Conservation (phyloP, 2,888 invertebrate species). For the Spilarctia lutea region DNA sequence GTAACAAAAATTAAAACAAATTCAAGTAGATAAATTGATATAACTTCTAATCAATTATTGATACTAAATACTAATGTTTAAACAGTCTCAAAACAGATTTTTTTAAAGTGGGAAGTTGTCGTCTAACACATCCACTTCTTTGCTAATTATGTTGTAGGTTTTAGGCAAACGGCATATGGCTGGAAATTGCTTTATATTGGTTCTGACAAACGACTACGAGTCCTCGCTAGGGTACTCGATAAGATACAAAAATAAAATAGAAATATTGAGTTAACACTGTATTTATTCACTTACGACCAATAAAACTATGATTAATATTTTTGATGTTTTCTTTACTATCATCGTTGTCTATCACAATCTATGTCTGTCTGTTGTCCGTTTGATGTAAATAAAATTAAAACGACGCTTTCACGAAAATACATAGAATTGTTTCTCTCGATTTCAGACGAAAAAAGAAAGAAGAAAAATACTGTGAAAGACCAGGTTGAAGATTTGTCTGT, state of each 20-base stretch:
- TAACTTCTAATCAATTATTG: no score
- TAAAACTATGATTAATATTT: not conserved
- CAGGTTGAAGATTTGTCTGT: not conserved
- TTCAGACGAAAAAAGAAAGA: slow-evolving; percentile 27
- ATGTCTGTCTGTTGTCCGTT: not conserved
- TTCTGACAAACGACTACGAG: no score
- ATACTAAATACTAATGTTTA: no score
- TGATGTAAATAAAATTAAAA: not conserved
- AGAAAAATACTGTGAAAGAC: not conserved
- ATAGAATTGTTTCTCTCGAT: slow-evolving; percentile 28
- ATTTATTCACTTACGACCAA: not conserved
- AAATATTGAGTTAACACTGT: not conserved
- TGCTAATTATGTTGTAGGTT: no score
- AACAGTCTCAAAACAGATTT: no score
- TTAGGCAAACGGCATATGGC: no score
- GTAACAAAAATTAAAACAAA: no score
- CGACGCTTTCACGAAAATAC: slow-evolving; percentile 18
- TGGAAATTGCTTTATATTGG: no score
- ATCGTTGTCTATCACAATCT: not conserved
- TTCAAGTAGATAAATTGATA: no score
- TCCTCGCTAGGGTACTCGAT: no score
- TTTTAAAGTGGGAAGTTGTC: no score
- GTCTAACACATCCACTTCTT: no score
- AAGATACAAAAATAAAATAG: not conserved
- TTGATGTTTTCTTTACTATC: not conserved